Evolutionary conservation across 2,113 vertebrate genomes (phyloP), one percentile per base, ranked within the genome.

Genomic region (Rhabdomys dilectus): DNA sequence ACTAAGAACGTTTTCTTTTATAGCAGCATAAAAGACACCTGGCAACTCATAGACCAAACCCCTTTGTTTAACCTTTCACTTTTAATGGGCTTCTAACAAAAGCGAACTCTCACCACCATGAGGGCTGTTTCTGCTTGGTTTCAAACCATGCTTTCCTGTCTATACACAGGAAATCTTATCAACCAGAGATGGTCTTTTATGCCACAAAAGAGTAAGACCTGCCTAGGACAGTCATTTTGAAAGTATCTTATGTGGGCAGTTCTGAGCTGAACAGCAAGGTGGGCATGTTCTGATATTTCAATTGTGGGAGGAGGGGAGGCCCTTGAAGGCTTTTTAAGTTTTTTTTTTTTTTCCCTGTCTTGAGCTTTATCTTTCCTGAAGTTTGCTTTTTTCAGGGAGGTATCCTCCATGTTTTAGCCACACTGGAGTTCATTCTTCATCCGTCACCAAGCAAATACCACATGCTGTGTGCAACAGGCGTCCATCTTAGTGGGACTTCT

Each of bases 61-160:
- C 94, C 91, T 88, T 26, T 80, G 45, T 91, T 90, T 97, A 93
- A 91, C 97, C 97, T 97, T 97, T 97, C 93, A 16, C 93, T 97
- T 98, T 98, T 97, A 95, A 86, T 96, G n/a, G 53, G 3, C 66
- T 16, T 2, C 94, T 93, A 88, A 89, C 93, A 87, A 95, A 94
- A 92, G 60, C 78, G 70, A 39, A 82, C 21, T 58, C 80, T 87
- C 96, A 86, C 68, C 82, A 95, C 60, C 29, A 10, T 64, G 22
- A 82, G 15, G 75, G 45, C 56, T 95, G 56, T 82, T 70, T 97
- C 97, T 89, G 70, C 93, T 95, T 72, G 73, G 89, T 94, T 97
- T 94, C 82, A 95, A 88, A 96, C 78, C 75, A 53, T 94, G 91
- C 94, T 91, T 94, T 97, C 95, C 97, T 97, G 94, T 96, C 93